Conservation (phyloP, 2,888 invertebrate genomes). For the Eurytoma adleriae region DNA sequence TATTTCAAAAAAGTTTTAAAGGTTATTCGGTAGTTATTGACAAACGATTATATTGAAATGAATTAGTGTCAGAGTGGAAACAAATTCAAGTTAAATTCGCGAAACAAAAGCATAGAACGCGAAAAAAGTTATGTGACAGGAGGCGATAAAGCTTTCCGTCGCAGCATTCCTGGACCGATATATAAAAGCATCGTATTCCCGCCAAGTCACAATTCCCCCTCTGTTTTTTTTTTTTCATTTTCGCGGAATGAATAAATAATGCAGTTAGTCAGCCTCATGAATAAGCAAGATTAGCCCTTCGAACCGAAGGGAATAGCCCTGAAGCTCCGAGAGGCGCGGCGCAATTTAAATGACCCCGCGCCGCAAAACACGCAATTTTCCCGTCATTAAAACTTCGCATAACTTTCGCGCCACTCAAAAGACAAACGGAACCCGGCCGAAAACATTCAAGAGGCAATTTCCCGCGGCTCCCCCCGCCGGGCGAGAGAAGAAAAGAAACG, state of each 20-base stretch:
- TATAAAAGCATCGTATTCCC: no score
- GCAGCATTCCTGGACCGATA: no score
- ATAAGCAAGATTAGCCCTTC: constrained; percentile 21
- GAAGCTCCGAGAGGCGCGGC: not conserved
- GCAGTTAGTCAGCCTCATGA: constrained; percentile 4
- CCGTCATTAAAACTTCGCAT: constrained; percentile 31
- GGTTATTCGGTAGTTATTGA: not conserved
- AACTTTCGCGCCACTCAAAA: constrained; percentile 4
- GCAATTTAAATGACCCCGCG: constrained; percentile 27
- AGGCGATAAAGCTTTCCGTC: no score
- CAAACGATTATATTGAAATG: no score
- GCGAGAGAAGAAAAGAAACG: not conserved
- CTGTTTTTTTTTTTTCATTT: not conserved
- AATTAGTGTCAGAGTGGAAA: no score
- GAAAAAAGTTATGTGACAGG: no score
- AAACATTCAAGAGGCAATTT: constrained; percentile 46
- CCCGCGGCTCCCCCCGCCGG: not conserved
- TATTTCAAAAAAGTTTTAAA: not conserved
- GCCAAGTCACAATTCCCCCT: no score
- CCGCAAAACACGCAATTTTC: constrained; percentile 22
- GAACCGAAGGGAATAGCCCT: not conserved
- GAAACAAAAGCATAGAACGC: no score
- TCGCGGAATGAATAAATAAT: constrained; percentile 10
- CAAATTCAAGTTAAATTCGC: no score
- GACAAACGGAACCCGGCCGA: constrained; percentile 9